Evolutionary conservation across 2,888 invertebrate genomes (phyloP).

Genomic region (Theretra japonica): DNA sequence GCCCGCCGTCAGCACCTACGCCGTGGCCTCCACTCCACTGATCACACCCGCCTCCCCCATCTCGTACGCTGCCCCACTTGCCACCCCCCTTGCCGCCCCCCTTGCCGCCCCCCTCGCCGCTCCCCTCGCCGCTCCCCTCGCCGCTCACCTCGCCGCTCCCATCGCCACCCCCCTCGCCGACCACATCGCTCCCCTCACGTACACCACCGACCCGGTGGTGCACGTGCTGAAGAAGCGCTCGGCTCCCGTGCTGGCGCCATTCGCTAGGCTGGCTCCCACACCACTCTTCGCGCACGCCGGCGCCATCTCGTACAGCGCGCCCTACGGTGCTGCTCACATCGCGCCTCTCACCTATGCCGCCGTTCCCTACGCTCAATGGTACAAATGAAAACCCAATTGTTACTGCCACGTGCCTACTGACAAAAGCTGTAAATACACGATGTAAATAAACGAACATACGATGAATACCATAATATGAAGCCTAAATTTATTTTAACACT

Average conservation of each 20-base stretch:
- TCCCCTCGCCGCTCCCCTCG: constrained; percentile 42
- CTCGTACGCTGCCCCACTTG: constrained; percentile 42
- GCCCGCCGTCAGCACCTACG: constrained; percentile 30
- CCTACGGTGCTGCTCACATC: constrained; percentile 42
- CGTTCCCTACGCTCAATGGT: constrained; percentile 55
- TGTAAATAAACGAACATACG: constrained; percentile 13
- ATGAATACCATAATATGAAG: background rate
- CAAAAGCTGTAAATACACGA: constrained; percentile 11
- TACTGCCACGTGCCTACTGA: too few relatives aligned
- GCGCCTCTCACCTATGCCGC: constrained; percentile 59
- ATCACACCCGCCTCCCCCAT: constrained; percentile 44
- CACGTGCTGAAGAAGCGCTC: constrained; percentile 34
- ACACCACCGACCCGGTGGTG: constrained; percentile 34
- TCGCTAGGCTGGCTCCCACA: constrained; percentile 39
- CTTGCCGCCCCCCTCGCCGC: constrained; percentile 35
- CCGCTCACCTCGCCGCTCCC: constrained; percentile 46
- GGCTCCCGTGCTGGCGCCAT: constrained; percentile 5
- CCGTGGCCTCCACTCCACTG: constrained; percentile 49
- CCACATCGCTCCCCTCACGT: constrained; percentile 32
- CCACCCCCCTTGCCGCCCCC: constrained; percentile 31
- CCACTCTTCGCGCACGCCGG: constrained; percentile 41
- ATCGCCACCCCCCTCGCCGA: constrained; percentile 36
- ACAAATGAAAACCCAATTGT: constrained; percentile 33
- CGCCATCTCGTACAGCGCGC: constrained; percentile 48
- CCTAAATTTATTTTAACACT: background rate